Base-by-base conservation (phyloP, 2,888 invertebrate species). In the Nemotelus nigrinus region DNA sequence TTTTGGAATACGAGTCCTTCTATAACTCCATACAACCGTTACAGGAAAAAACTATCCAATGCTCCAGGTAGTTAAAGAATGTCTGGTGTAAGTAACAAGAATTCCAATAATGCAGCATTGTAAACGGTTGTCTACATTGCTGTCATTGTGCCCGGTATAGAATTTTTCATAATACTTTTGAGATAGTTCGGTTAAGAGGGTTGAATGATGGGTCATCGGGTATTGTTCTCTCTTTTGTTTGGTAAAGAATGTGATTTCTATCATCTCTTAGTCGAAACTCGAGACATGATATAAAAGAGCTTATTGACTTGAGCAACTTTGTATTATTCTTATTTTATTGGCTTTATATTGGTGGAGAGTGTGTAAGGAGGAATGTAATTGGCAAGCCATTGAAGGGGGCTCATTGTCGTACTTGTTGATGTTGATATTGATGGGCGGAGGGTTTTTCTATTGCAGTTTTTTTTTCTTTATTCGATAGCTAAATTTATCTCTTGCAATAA, bases 1-100 rank as follows among this genome's bases (percentile, higher is more conserved):
- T 48, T 68, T 45, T 68, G 4, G 41, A 6, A 60, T 60, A 41
- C 7, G 7, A 5, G 25, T 25, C 60, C 41, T 57, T 0, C 57
- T 25, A 57, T 25, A 25, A 57, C 57, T 25, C 1, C 7, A 25
- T 60, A 43, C 41, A n/a, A 5, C 4, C 25, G 3, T 60, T 60
- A 5, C n/a, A 60, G 41, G 25, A 60, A 39, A 43, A 57, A 68
- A 67, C 72, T 60, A 63, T 63, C 76, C 64, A 78, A 67, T 78
- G 76, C 76, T 76, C 55, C 68, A 78, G 76, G 76, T 78, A 76
- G 75, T 78, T 78, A 78, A 78, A 65, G 78, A 76, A 78, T 76
- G 78, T 78, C 76, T 45, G 55, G 48, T 76, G 76, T 60, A 76
- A 78, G 78, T 68, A 78, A 78, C 70, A 78, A 78, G 78, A 78